These are phyloP conservation scores for Nymphalis io DNA, from an alignment of 1,140 invertebrate genomes.

Conservation along the genomic window DNA sequence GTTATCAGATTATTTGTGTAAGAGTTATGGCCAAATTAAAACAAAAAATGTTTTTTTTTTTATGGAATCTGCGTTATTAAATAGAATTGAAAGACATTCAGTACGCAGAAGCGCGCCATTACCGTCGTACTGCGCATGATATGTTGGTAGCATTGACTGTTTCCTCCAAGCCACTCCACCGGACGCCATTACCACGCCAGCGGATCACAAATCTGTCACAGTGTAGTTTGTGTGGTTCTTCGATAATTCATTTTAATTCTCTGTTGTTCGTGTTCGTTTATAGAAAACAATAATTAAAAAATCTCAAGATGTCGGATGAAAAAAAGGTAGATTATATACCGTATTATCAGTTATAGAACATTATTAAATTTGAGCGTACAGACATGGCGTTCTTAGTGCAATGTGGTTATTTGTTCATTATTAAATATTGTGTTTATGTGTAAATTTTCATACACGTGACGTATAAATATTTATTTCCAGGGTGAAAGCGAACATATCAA, in stretches of 20 bases:
- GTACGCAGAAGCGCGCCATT: slow-evolving; percentile 70
- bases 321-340: slow-evolving; percentile 79
- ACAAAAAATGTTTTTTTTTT: not conserved
- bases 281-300: slow-evolving; percentile 51
- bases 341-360: slow-evolving; percentile 58
- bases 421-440: slow-evolving; percentile 16
- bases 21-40: not conserved
- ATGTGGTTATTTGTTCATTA: slow-evolving; percentile 60
- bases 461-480: slow-evolving; percentile 62
- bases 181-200: slow-evolving; percentile 78
- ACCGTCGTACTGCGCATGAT: slow-evolving; percentile 59
- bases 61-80: not conserved
- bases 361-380: slow-evolving; percentile 42
- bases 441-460: slow-evolving; percentile 19
- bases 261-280: slow-evolving; percentile 51
- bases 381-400: slow-evolving; percentile 73
- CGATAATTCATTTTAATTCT: slow-evolving; percentile 45
- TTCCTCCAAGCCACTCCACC: slow-evolving; percentile 69
- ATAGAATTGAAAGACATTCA: slow-evolving; percentile 10
- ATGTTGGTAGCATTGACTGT: slow-evolving; percentile 70
- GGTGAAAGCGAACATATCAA: slow-evolving; percentile 93
- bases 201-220: slow-evolving; percentile 67
- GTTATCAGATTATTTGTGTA: not conserved
- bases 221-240: slow-evolving; percentile 55
- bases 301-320: slow-evolving; percentile 82